Evolutionary conservation across 2,113 vertebrate species (phyloP).

Genomic region (Corythornis madagascariensis): DNA sequence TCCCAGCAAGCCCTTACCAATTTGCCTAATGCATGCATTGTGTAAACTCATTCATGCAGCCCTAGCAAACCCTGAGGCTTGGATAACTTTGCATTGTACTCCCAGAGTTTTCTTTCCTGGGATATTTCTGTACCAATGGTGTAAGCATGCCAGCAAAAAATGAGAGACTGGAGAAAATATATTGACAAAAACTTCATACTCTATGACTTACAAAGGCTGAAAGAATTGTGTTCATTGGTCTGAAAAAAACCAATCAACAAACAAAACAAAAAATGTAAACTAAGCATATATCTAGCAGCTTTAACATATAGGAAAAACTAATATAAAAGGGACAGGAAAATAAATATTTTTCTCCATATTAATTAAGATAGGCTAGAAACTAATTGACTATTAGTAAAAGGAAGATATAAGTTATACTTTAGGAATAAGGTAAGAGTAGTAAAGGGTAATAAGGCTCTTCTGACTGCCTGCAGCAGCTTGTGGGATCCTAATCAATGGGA

Average conservation of each 20-base stretch:
- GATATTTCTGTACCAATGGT: not conserved
- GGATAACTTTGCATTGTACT: not conserved
- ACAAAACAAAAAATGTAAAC: not conserved
- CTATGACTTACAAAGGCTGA: not conserved
- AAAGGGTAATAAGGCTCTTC: not conserved
- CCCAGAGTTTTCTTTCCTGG: not conserved
- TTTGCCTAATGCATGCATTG: not conserved
- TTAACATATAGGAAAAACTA: not conserved
- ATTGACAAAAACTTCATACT: not conserved
- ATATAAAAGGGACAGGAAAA: not conserved
- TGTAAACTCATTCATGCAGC: not conserved
- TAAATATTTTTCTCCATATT: not conserved
- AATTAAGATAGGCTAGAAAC: not conserved
- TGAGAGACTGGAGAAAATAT: not conserved
- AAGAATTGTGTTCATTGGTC: not conserved
- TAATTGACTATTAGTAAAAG: not conserved
- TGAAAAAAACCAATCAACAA: not conserved
- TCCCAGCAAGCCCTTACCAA: not conserved
- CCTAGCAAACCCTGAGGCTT: not conserved
- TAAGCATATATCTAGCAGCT: not conserved
- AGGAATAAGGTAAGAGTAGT: not conserved
- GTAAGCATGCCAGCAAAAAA: not conserved
- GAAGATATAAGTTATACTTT: not conserved
- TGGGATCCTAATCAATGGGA: not conserved
- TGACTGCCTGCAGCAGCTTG: not conserved